Percentiles rank a stretch among this genome's conserved stretches.
Conservation (phyloP, 2,797 vertebrate genomes). For the Megaceryle alcyon region DNA sequence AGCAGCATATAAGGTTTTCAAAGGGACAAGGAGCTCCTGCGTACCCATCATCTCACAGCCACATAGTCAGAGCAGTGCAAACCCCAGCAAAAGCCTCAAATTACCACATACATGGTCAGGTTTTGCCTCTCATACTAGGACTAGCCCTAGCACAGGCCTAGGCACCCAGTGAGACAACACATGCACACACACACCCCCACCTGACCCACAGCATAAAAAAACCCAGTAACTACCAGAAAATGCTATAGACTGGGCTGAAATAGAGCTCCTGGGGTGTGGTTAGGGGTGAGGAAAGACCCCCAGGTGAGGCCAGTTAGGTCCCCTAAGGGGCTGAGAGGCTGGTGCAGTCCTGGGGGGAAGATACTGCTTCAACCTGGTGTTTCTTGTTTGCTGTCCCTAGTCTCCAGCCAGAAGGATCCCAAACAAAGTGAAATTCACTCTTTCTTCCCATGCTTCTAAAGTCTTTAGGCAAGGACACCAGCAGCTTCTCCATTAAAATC, state of each 20-base stretch:
- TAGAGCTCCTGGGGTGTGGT: background rate
- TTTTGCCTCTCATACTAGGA: rapidly evolving
- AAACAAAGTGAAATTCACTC: background rate
- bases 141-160: background rate
- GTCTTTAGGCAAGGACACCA: background rate
- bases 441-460: background rate
- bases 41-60: rapidly evolving
- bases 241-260: background rate
- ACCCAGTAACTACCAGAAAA: rapidly evolving
- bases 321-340: background rate
- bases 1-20: background rate
- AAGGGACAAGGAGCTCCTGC: background rate
- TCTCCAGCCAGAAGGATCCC: background rate
- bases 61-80: background rate
- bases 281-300: background rate
- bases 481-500: background rate
- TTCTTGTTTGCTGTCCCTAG: rapidly evolving
- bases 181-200: background rate
- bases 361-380: background rate
- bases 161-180: background rate
- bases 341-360: background rate
- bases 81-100: background rate
- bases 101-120: rapidly evolving
- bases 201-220: background rate
- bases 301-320: background rate